phyloP scores from a whole-genome alignment of 2,797 vertebrate genomes.

The Notoglanidium macrostoma region DNA sequence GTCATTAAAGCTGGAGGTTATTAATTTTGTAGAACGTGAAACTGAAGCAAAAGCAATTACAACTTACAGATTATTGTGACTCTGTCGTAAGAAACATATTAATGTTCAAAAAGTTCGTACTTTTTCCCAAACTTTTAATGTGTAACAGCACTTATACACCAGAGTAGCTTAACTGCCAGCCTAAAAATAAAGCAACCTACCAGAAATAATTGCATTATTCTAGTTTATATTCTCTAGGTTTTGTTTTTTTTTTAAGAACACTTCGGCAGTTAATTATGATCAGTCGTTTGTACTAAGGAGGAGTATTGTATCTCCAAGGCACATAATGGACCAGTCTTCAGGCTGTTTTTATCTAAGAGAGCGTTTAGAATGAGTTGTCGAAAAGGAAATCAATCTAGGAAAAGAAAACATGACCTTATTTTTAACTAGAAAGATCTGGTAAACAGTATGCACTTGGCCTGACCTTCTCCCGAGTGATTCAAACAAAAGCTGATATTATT shows the following conservation, averaged over 20 bases:
- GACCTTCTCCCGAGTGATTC: background rate
- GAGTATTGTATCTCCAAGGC: background rate
- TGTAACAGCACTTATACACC: background rate
- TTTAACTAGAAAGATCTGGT: too few relatives aligned
- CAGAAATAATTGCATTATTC: slow-evolving; percentile 11
- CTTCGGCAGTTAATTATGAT: background rate
- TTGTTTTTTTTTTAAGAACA: background rate
- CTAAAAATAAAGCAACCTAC: background rate
- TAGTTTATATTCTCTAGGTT: background rate
- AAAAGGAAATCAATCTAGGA: background rate
- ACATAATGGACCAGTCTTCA: background rate
- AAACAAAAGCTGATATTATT: background rate
- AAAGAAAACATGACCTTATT: background rate
- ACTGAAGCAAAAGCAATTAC: background rate
- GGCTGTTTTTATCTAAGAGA: background rate
- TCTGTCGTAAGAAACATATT: background rate
- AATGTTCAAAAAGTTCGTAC: background rate
- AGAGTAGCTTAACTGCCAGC: background rate
- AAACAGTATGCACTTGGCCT: background rate
- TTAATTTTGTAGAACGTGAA: background rate
- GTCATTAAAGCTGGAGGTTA: background rate
- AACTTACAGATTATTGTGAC: background rate
- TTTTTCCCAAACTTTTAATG: background rate
- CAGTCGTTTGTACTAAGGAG: background rate
- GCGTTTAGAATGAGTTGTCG: background rate